Conservation (phyloP, 2,888 invertebrate species). For the Athetis lepigone region DNA sequence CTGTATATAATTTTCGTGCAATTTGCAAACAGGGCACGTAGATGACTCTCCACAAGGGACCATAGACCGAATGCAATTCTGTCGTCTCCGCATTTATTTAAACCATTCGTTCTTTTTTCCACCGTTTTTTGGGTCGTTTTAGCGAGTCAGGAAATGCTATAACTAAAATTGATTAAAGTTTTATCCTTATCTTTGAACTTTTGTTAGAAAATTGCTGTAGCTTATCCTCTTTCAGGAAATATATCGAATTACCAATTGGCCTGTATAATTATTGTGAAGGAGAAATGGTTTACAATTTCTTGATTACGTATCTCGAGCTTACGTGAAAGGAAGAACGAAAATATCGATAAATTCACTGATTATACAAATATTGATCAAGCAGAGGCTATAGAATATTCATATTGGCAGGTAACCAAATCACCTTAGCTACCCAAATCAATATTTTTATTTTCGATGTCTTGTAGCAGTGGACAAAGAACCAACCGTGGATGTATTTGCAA, state of each 20-base stretch:
- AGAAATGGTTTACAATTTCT: neutral
- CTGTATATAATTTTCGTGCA: slow-evolving; percentile 15
- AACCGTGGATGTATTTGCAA: too few relatives aligned
- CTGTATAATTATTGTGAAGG: neutral
- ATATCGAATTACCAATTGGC: neutral
- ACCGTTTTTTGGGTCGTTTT: slow-evolving; percentile 1
- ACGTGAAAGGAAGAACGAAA: too few relatives aligned
- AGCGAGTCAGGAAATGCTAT: neutral
- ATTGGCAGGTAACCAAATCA: too few relatives aligned
- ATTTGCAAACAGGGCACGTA: slow-evolving; percentile 41
- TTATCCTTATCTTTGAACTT: too few relatives aligned
- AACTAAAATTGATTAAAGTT: neutral
- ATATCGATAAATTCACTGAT: too few relatives aligned
- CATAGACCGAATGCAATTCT: slow-evolving; percentile 46
- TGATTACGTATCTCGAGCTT: neutral
- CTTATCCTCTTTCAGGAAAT: neutral
- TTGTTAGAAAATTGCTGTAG: neutral
- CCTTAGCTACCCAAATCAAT: too few relatives aligned
- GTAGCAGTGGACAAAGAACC: too few relatives aligned
- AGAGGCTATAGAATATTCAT: too few relatives aligned
- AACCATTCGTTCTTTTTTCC: slow-evolving; percentile 10
- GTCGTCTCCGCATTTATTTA: slow-evolving; percentile 16
- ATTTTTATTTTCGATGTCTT: too few relatives aligned
- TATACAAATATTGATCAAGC: too few relatives aligned
- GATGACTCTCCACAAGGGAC: slow-evolving; percentile 21